phyloP scores from a whole-genome alignment of 2,888 invertebrate species.

The Eledona agricola region DNA sequence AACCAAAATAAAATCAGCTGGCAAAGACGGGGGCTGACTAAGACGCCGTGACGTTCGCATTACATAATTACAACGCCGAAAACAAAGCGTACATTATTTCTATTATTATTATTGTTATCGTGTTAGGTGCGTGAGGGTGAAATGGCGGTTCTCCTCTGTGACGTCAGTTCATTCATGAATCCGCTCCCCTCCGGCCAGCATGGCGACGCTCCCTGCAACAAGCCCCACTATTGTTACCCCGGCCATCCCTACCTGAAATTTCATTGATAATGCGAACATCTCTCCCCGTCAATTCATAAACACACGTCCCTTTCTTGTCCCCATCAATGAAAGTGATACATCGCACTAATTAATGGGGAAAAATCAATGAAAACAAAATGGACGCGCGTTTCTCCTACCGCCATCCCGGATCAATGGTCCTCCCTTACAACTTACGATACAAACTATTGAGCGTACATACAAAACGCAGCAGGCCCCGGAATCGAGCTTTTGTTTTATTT shows the following conservation, averaged over 20 bases:
- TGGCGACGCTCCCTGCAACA: slow-evolving; percentile 41
- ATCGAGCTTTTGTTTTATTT: too few species aligned
- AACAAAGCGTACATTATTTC: too few species aligned
- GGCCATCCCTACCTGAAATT: slow-evolving; percentile 26
- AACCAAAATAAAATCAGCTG: slow-evolving; percentile 57
- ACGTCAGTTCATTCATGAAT: slow-evolving; percentile 55
- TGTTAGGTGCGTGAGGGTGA: slow-evolving; percentile 9
- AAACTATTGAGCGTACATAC: too few species aligned
- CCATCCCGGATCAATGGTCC: background rate
- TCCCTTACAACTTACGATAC: too few species aligned
- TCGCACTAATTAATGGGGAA: slow-evolving; percentile 12
- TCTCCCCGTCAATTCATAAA: slow-evolving; percentile 28
- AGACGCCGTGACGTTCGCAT: slow-evolving; percentile 46
- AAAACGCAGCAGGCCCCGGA: too few species aligned
- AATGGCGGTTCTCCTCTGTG: slow-evolving; percentile 35
- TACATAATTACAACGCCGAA: slow-evolving; percentile 32
- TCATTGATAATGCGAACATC: slow-evolving; percentile 31
- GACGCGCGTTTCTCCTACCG: slow-evolving; percentile 11
- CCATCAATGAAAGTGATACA: slow-evolving; percentile 28
- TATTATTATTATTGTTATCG: too few species aligned
- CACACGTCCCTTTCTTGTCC: slow-evolving; percentile 13
- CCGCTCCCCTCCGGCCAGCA: slow-evolving; percentile 43
- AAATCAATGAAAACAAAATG: slow-evolving; percentile 24
- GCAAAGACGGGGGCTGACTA: slow-evolving; percentile 52
- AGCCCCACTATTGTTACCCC: slow-evolving; percentile 37